These are phyloP conservation scores for Rhagoletis zephyria DNA, from an alignment of 1,140 invertebrate species.

Conservation along the genomic window DNA sequence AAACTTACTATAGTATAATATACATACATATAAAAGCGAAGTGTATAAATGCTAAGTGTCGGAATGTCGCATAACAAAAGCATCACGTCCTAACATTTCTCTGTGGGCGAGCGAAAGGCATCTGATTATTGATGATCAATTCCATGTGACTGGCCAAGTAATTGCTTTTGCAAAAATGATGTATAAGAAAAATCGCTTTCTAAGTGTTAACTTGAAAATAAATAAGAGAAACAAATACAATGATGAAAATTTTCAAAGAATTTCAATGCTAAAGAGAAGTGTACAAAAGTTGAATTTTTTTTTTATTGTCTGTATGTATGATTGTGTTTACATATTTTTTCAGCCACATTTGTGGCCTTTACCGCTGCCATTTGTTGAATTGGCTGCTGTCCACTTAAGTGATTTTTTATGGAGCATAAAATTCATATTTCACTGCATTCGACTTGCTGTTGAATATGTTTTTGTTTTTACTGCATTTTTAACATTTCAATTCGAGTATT, in stretches of 20 bases:
- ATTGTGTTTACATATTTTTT: not conserved
- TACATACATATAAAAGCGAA: no score
- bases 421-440: constrained; percentile 1
- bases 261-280: not conserved
- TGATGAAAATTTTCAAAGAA: not conserved
- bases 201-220: not conserved
- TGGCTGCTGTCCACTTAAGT: constrained; percentile 4
- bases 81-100: not conserved
- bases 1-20: no score
- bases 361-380: not conserved
- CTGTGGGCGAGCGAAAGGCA: constrained; percentile 16
- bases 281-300: no score
- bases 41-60: not conserved
- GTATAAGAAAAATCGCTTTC: not conserved
- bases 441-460: not conserved
- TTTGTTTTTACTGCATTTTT: not conserved
- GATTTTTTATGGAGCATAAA: constrained; percentile 36
- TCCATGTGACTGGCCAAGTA: not conserved
- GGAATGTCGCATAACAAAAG: not conserved
- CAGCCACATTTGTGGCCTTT: not conserved
- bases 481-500: not conserved
- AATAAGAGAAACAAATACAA: not conserved
- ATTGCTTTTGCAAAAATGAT: not conserved
- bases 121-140: constrained; percentile 44
- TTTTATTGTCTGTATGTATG: not conserved